Evolutionary conservation across 2,888 invertebrate species (phyloP), one percentile per base, ranked within the genome.

Genomic region (Macaria notata): DNA sequence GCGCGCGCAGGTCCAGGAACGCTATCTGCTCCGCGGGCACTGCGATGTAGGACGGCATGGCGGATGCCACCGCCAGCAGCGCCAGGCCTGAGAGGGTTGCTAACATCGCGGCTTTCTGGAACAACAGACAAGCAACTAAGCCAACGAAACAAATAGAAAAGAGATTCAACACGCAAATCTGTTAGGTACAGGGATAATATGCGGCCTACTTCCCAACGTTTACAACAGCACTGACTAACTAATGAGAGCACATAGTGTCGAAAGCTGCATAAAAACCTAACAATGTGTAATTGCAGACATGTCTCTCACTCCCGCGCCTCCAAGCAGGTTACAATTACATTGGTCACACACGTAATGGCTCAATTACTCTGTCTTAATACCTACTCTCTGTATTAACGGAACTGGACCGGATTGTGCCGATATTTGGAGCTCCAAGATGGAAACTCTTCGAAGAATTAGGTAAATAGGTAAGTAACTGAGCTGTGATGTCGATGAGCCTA

Each of bases 1-100:
- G 47, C 1, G 87, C 86, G 29, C 85, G 84, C 44, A 93, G 80
- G 70, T 93, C 93, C 64, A 93, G 81, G 72, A 93, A 90, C 50
- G 93, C 92, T 61, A 93, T 88, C 72, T 93, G 93, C 68, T 93
- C 93, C 3, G 93, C 90, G 0, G 94, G 93, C 29, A 94, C 93
- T 19, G 93, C 93, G 62, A 94, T 92, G 84, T 92, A 94, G 9
- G 93, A 92, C 0, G 93, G 93, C 71, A 91, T 89, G 19, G 92
- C 93, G 46, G 79, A 59, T 1, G 80, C 79, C 19, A 78, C 71
- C n/a, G n/a, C n/a, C n/a, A n/a, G n/a, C n/a, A n/a, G n/a, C n/a
- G n/a, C n/a, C n/a, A n/a, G n/a, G n/a, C n/a, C n/a, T n/a, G n/a
- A n/a, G n/a, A n/a, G n/a, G 46, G 82, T 81, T 4, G 76, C 73